These are phyloP conservation scores for Forbesichthys papilliferus DNA, from an alignment of 2,113 vertebrate genomes.

Conservation along the genomic window DNA sequence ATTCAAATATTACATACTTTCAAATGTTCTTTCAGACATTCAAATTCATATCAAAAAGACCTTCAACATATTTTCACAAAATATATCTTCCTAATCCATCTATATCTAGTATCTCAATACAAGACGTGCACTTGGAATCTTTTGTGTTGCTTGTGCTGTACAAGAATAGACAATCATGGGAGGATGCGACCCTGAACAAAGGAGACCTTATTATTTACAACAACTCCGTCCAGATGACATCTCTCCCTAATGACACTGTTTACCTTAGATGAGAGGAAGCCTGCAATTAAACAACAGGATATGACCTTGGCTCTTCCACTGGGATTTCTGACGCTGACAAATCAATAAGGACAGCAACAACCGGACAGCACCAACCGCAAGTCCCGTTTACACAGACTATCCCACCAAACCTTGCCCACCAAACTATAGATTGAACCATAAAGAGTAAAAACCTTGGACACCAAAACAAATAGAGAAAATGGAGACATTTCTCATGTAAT, in stretches of 20 bases:
- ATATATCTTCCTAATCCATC: not conserved
- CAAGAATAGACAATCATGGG: constrained; percentile 41
- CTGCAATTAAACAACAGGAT: constrained; percentile 47
- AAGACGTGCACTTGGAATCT: not conserved
- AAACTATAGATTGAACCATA: not conserved
- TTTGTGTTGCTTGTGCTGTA: constrained; percentile 15
- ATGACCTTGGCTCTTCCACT: constrained; percentile 19
- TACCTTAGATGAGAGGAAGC: constrained; percentile 51
- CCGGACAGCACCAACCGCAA: constrained; percentile 12
- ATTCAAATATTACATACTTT: no score
- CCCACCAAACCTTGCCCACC: constrained; percentile 32
- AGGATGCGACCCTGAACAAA: constrained; percentile 43
- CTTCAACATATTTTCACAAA: constrained; percentile 36
- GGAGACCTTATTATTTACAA: constrained; percentile 46
- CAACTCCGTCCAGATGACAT: constrained; percentile 13
- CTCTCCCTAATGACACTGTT: constrained; percentile 32
- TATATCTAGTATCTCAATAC: no score
- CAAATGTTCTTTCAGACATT: no score
- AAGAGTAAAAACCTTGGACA: not conserved
- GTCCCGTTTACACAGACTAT: not conserved
- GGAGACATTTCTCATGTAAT: not conserved
- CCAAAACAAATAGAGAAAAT: not conserved
- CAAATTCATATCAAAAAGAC: not conserved
- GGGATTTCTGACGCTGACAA: constrained; percentile 37
- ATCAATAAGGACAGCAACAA: constrained; percentile 52